Conservation (phyloP, 37 sponge, comb jelly and placozoan genomes). For the Ephydatia muelleri region DNA sequence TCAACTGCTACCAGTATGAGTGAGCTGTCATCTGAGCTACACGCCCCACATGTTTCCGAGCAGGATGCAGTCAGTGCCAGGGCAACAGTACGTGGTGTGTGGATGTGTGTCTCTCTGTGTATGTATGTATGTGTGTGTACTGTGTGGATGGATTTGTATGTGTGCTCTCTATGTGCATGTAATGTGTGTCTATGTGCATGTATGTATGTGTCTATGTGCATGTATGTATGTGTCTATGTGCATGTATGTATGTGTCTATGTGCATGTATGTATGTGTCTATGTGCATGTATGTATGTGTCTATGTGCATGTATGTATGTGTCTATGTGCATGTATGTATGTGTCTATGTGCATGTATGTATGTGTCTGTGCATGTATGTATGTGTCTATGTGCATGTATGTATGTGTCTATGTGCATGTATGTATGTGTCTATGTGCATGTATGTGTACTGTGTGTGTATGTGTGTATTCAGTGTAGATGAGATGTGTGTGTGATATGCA, state of each 20-base stretch:
- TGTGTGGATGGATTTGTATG: neutral
- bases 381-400: conserved; percentile 4
- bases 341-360: neutral
- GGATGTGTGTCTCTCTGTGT: neutral
- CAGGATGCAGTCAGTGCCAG: conserved; percentile 70
- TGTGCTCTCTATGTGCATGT: neutral
- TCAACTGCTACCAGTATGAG: conserved; percentile 32
- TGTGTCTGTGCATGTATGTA: too few species aligned
- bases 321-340: neutral
- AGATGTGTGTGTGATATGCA: neutral
- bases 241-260: neutral
- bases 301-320: conserved; percentile 4
- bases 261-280: neutral
- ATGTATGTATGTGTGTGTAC: neutral
- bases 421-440: too few species aligned
- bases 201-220: neutral
- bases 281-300: neutral
- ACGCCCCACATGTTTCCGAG: conserved; percentile 52
- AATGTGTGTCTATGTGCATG: neutral
- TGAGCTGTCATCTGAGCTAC: conserved; percentile 52
- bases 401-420: neutral
- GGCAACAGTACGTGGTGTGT: conserved; percentile 72
- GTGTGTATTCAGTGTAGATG: neutral
- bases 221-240: neutral
- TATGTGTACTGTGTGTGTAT: neutral